A percentile compares a stretch with the other conserved stretches of the same genome.
These are phyloP conservation scores for Cinclus cinclus DNA, from an alignment of 2,113 vertebrate species.

Conservation along the genomic window DNA sequence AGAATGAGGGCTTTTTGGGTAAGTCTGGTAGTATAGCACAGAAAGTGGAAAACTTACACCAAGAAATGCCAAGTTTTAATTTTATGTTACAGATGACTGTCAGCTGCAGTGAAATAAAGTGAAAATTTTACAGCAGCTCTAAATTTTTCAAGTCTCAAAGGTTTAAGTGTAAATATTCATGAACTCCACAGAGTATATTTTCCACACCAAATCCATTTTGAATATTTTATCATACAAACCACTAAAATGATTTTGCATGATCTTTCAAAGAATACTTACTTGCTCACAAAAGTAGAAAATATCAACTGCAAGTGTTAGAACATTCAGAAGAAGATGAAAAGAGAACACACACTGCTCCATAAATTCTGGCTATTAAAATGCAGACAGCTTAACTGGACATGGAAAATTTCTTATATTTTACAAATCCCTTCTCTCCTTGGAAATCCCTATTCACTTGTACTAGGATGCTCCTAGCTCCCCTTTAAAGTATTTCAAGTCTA, in stretches of 20 bases:
- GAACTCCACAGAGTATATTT: conserved; percentile 12
- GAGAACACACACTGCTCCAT: neutral
- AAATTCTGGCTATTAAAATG: neutral
- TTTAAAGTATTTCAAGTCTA: neutral
- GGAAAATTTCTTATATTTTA: neutral
- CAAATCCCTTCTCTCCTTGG: neutral
- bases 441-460: neutral
- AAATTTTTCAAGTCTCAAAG: conserved; percentile 23
- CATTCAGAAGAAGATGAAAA: neutral
- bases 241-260: conserved; percentile 10
- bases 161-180: conserved; percentile 49
- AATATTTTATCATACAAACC: conserved; percentile 48
- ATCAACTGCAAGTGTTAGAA: neutral
- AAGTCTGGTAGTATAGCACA: neutral
- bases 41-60: neutral
- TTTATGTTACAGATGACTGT: neutral
- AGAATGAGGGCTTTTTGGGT: neutral
- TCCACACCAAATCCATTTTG: neutral
- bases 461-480: neutral
- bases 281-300: neutral
- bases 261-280: conserved; percentile 15
- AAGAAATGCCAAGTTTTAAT: neutral
- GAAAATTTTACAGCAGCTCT: conserved; percentile 13
- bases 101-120: neutral
- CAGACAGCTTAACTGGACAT: neutral